Evolutionary conservation across 2,888 invertebrate species (phyloP), one percentile per base, ranked within the genome.

Genomic region (Cephus nigrinus): DNA sequence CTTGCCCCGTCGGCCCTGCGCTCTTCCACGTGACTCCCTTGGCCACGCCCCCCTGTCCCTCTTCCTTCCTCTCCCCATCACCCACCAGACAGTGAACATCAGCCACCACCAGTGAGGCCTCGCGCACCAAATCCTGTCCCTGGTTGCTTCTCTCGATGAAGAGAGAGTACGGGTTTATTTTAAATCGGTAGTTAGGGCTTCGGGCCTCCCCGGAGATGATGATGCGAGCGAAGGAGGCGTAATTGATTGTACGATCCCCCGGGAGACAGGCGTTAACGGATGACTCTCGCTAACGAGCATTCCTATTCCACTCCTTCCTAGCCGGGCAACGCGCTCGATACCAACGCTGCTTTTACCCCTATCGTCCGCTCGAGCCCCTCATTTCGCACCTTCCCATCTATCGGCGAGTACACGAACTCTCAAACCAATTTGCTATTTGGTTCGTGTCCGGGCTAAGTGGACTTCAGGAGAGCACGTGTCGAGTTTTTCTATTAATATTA

Each of bases 211-310:
- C 86, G 86, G 86, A 89, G 90, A 90, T 89, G 90, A 90, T 89
- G 90, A 90, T 90, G 90, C 89, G 87, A 86, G 86, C 86, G 90
- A 89, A 89, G 88, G 88, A 89, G 87, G 86, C 88, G 89, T 91
- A 91, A 91, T 91, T 91, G 91, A 91, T 91, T 89, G 90, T 90
- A 90, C 89, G 90, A 91, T 90, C 88, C 88, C 86, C 85, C 85
- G 86, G 87, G 88, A 88, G 91, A 90, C 91, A 91, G 91, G 90
- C 91, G 91, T 90, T 91, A 91, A 91, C 91, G 90, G 90, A 91
- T 91, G 91, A 89, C 91, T 90, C 89, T 89, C 85, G 88, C 90
- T 91, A 91, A 91, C 91, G 91, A 91, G 91, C 91, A 91, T 91
- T 91, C 91, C 91, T 86, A 88, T 88, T 86, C 85, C 84, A 55